Evolutionary conservation across 2,888 invertebrate genomes (phyloP), one percentile per base, ranked within the genome.

Genomic region (Drosophila antonietae): DNA sequence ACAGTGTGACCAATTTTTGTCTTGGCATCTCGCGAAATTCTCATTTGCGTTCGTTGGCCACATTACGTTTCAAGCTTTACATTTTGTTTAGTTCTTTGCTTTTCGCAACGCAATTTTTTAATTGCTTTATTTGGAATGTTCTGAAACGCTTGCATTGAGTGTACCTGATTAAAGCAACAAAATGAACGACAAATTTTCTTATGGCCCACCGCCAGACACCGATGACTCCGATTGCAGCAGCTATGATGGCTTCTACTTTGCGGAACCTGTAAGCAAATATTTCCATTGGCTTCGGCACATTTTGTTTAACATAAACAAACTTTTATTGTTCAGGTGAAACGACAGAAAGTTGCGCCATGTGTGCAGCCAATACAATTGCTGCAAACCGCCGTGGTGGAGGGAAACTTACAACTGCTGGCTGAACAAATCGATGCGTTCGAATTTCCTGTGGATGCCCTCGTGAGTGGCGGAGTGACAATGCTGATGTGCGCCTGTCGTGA

Each of bases 241-340:
- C 71, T 92, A 92, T 58, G 92, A 92, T 46, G 92, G 92, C 0
- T 92, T 92, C 59, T 83, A 68, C 55, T 92, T 92, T 75, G 86
- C 91, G n/a, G 91, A 90, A 60, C 75, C 74, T 49, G 91, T 91
- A 68, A 86, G 83, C 20, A 10, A 31, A 49, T n/a, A 1, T 15
- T 33, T 44, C 15, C 3, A 18, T 4, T 15, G 23, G 3, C 53
- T 10, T 3, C 20, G 23, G 15, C 37, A 39, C 10, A 18, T 59
- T 8, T 60, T 5, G 6, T 20, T 39, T 12, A 59, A 39, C 39
- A 31, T 1, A 7, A 14, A 23, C 6, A 9, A 33, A 20, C 41
- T 28, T 5, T 9, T n/a, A 15, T 59, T n/a, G 12, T 60, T 23
- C 18, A 86, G 84, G 0, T 71, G 2, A 80, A 82, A 18, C 75